Evolutionary conservation across 2,888 invertebrate genomes (phyloP), one percentile per base, ranked within the genome.

Genomic region (Harpalus rufipes): DNA sequence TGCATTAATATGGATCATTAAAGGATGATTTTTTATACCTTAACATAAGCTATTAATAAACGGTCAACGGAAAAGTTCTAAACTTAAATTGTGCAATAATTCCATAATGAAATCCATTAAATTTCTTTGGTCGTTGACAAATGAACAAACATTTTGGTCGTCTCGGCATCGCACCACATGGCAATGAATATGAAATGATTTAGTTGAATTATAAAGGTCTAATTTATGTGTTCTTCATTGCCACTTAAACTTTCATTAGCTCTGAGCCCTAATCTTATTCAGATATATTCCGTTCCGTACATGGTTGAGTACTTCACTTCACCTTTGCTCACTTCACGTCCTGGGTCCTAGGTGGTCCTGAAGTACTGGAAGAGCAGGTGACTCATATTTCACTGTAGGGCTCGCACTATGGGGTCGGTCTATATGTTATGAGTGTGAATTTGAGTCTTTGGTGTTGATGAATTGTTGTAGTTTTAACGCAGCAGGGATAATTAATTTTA

Each of bases 141-240:
- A 74, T 74, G 72, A 74, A 74, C 72, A 74, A 74, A 74, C 72
- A 74, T 74, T 74, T 18, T 44, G 41, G 18, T 14, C 41, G 44
- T 41, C 18, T 41, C 72, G 18, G 44, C 72, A 74, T 41, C 18
- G 72, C 72, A 74, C 72, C 72, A 74, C 72, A 44, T 74, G 72
- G 78, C 58, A 78, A 78, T 78, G 78, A 78, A 78, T 78, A 78
- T 58, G 78, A 58, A 78, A 78, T 78, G 58, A 78, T 58, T 78
- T 78, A 78, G 56, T 78, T 58, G 78, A 78, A 56, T 78, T 78
- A 78, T 78, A 58, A 78, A 58, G 78, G 78, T 58, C 78, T 78
- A 78, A 78, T 78, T 78, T 78, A 78, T 78, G 78, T 78, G 78
- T 78, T 78, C 78, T 78, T 78, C 78, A 78, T 25, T 58, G 78